A percentile compares a stretch with the other conserved stretches of the same genome.
phyloP scores from a whole-genome alignment of 2,113 vertebrate genomes.

The Mesembrinibis cayennensis region DNA sequence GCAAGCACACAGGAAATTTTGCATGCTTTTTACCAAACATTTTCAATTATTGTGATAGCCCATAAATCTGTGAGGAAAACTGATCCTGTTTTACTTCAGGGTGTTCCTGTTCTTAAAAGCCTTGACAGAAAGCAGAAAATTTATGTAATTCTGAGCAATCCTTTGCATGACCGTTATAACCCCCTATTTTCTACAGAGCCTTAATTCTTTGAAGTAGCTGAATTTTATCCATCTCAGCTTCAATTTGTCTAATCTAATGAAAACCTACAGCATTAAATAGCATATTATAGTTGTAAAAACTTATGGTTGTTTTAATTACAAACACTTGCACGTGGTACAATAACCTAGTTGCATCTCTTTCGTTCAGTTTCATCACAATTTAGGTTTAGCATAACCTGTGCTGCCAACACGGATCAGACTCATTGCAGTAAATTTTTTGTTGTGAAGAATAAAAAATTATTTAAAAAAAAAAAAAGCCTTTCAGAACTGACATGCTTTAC shows the following conservation, averaged over 20 bases:
- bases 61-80: background rate
- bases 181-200: background rate
- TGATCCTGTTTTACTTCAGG: background rate
- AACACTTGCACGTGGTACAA: background rate
- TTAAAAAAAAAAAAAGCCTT: background rate
- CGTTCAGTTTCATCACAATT: background rate
- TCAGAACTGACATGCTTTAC: background rate
- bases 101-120: constrained; percentile 6
- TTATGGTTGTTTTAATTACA: background rate
- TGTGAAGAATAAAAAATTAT: background rate
- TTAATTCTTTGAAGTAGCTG: constrained; percentile 13
- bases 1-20: background rate
- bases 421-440: background rate
- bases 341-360: background rate
- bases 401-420: background rate
- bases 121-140: background rate
- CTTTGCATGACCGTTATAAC: background rate
- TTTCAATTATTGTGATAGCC: background rate
- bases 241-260: constrained; percentile 1
- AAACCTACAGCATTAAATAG: background rate
- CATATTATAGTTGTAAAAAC: background rate
- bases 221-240: background rate
- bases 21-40: background rate
- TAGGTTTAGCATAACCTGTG: background rate
- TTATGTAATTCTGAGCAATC: background rate